A percentile compares a stretch with the other conserved stretches of the same genome.
phyloP scores from a whole-genome alignment of 2,113 vertebrate species.

The Caretta caretta region DNA sequence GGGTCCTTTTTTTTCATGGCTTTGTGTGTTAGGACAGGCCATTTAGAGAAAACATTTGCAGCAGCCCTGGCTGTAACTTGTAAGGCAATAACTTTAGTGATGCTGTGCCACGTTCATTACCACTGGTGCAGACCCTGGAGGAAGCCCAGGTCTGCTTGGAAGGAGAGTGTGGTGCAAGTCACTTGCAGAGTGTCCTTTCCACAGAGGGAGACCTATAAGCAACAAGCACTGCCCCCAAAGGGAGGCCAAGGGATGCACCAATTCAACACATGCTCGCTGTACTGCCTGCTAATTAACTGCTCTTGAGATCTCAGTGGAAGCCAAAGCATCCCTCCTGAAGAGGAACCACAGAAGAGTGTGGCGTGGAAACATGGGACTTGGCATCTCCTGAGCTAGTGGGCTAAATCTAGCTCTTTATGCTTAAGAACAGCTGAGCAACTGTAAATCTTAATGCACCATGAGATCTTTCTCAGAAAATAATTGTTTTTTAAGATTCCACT shows the following conservation, averaged over 20 bases:
- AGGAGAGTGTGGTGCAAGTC: neutral
- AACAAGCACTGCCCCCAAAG: neutral
- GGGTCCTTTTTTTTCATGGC: neutral
- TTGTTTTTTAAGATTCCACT: conserved; percentile 59
- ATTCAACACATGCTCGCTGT: neutral
- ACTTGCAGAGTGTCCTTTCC: neutral
- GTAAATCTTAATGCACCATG: neutral
- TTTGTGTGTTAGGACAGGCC: conserved; percentile 16
- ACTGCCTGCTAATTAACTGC: rapidly evolving
- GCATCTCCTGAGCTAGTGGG: neutral
- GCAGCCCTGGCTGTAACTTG: conserved; percentile 24
- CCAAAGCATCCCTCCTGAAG: neutral
- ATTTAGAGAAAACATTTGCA: conserved; percentile 19
- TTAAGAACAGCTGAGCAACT: conserved; percentile 20
- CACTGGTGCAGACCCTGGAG: conserved; percentile 10
- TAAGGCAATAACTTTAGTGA: conserved; percentile 44
- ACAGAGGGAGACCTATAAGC: neutral
- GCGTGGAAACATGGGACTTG: neutral
- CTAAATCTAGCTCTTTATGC: conserved; percentile 5
- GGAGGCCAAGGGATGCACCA: neutral
- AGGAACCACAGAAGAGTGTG: conserved; percentile 19
- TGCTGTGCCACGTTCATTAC: conserved; percentile 45
- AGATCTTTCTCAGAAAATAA: conserved; percentile 39
- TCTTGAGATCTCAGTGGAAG: conserved; percentile 22
- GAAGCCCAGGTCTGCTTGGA: neutral